Evolutionary conservation across 2,113 vertebrate species (phyloP), one percentile per base, ranked within the genome.

Genomic region (Oncorhynchus keta): DNA sequence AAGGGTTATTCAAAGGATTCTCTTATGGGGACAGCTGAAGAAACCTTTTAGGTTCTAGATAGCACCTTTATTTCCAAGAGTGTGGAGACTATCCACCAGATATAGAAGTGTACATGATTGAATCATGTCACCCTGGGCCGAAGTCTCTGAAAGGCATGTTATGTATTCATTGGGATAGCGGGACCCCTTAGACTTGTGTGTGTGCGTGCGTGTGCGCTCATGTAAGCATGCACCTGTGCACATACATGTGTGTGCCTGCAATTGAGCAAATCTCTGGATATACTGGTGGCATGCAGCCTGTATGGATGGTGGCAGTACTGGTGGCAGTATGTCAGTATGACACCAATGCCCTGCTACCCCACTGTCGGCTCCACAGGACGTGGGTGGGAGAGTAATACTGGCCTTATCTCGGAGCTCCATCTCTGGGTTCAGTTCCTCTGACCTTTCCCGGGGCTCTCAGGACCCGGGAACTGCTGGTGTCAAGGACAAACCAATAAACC

Each of bases 121-220:
- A 90, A 80, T 85, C 83, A 83, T 90, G 83, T 70, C 76, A 72
- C 77, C 83, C 64, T 39, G 85, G 83, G 85, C 79, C 18, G 6
- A 14, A 45, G 81, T 86, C 81, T 83, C 75, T 79, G 84, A 75
- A 76, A 76, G 85, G 85, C 75, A 84, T 81, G 84, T 77, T 85
- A 32, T 55, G 48, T 76, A 16, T 83, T 87, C 57, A 80, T 30
- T 67, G 59, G 73, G 69, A 76, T 66, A 66, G 28, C 68, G 78
- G 79, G 59, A 76, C 82, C 79, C 84, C 9, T 45, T 12, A 64
- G 59, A 62, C 9, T 9, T 66, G 24, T 66, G 64, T 66, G 65
- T 32, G 26, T 66, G 24, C 9, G 64, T 66, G 4, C 11, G 26
- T 26, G 64, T 30, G 64, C 3, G 26, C 5, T 64, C 9, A n/a